These are phyloP conservation scores for Pelodytes ibericus DNA, from an alignment of 2,797 vertebrate species.

Conservation along the genomic window DNA sequence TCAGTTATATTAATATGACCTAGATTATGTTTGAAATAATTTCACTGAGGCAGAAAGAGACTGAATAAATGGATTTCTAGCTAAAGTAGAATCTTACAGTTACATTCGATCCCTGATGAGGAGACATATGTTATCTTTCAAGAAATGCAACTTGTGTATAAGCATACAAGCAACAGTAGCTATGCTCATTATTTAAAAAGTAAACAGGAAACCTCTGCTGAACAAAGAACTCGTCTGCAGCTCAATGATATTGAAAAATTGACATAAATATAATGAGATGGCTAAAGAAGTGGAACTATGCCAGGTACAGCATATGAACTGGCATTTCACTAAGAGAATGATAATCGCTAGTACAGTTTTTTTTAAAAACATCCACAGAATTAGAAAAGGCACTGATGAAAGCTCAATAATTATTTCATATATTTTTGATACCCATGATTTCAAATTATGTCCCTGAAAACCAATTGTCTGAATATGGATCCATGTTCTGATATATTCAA, in stretches of 20 bases:
- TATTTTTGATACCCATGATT: no score
- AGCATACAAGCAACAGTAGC: not conserved
- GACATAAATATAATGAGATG: not conserved
- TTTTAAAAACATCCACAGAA: no score
- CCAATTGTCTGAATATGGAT: no score
- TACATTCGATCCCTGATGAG: slow-evolving; percentile 1
- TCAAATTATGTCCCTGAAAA: no score
- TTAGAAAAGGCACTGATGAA: no score
- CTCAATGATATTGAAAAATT: not conserved
- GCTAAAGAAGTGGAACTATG: not conserved
- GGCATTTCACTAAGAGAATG: not conserved
- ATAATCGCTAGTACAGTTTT: not conserved
- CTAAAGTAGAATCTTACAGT: not conserved
- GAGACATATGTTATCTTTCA: slow-evolving; percentile 19
- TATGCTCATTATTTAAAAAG: slow-evolving; percentile 21
- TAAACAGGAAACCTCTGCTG: slow-evolving; percentile 9
- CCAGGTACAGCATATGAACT: not conserved
- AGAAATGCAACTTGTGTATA: slow-evolving; percentile 27
- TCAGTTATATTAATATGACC: not conserved
- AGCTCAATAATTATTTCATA: no score
- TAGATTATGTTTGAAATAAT: not conserved
- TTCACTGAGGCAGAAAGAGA: not conserved
- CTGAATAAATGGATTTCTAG: not conserved
- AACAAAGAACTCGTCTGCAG: not conserved
- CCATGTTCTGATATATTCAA: no score